phyloP scores from a whole-genome alignment of 2,888 invertebrate genomes.

The Acronicta leporina region DNA sequence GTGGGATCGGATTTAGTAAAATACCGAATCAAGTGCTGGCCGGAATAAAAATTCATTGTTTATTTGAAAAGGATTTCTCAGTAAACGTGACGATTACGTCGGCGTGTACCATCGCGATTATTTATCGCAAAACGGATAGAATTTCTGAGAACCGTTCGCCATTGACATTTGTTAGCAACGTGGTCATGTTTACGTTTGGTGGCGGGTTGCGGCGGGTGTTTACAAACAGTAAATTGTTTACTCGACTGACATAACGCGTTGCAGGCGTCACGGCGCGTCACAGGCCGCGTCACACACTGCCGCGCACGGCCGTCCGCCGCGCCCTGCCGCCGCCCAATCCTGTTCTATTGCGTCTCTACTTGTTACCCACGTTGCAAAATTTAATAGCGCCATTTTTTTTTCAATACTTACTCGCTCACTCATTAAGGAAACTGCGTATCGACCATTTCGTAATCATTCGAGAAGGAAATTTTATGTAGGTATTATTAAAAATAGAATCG shows the following conservation, averaged over 20 bases:
- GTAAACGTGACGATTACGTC: slow-evolving; percentile 32
- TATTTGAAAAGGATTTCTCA: slow-evolving; percentile 32
- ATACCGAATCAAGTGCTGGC: not conserved
- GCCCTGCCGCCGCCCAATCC: slow-evolving; percentile 71
- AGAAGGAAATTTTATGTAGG: not conserved
- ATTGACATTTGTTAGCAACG: slow-evolving; percentile 79
- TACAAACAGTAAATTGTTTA: slow-evolving; percentile 86
- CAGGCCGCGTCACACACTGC: slow-evolving; percentile 62
- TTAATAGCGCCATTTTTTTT: slow-evolving; percentile 36
- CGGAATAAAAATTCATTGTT: slow-evolving; percentile 10
- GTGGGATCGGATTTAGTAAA: not conserved
- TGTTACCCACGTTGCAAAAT: slow-evolving; percentile 59
- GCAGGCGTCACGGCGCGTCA: slow-evolving; percentile 70
- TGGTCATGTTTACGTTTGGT: slow-evolving; percentile 80
- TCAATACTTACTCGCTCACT: slow-evolving; percentile 6
- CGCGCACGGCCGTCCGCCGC: slow-evolving; percentile 63
- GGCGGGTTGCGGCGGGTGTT: slow-evolving; percentile 73
- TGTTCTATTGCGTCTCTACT: slow-evolving; percentile 77
- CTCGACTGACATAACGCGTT: slow-evolving; percentile 74
- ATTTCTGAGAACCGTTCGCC: slow-evolving; percentile 69
- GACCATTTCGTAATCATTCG: slow-evolving; percentile 15
- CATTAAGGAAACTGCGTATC: slow-evolving; percentile 15
- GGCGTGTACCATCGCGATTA: slow-evolving; percentile 43
- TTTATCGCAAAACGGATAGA: slow-evolving; percentile 59
- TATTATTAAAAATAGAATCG: not conserved